A percentile compares a stretch with the other conserved stretches of the same genome.
These are phyloP conservation scores for Cephalophus harveyi DNA, from an alignment of 2,113 vertebrate genomes.

Conservation along the genomic window DNA sequence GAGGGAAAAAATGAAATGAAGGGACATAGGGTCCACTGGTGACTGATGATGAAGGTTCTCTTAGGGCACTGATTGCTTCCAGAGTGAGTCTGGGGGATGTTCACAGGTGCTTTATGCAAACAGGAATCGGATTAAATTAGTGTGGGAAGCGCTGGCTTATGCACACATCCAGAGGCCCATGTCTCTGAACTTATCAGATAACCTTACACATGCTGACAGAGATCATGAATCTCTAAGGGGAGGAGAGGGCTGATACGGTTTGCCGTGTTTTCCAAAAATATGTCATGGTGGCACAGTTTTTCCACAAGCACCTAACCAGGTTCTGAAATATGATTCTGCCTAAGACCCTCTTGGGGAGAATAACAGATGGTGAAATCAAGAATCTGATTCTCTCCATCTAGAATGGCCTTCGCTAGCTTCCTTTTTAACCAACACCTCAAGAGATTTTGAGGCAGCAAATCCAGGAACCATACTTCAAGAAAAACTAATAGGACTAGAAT, in stretches of 20 bases:
- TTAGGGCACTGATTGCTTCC: neutral
- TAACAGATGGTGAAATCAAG: neutral
- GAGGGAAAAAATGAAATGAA: neutral
- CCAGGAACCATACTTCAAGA: neutral
- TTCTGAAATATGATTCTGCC: neutral
- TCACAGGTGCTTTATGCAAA: neutral
- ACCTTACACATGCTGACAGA: rapidly evolving
- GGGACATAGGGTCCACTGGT: too few species aligned
- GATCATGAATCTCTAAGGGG: neutral
- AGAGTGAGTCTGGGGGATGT: neutral
- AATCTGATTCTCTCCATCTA: neutral
- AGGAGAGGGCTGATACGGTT: rapidly evolving
- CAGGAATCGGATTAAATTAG: neutral
- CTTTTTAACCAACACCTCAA: neutral
- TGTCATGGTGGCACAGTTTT: neutral
- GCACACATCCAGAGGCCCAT: neutral
- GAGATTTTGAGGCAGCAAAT: neutral
- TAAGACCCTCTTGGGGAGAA: neutral
- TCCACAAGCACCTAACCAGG: neutral
- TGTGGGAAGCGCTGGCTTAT: neutral
- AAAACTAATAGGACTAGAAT: neutral
- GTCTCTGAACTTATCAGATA: neutral
- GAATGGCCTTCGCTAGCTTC: neutral
- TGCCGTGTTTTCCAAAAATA: neutral
- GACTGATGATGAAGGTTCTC: neutral